Evolutionary conservation across 2,888 invertebrate genomes (phyloP).

Genomic region (Lithophane socia): DNA sequence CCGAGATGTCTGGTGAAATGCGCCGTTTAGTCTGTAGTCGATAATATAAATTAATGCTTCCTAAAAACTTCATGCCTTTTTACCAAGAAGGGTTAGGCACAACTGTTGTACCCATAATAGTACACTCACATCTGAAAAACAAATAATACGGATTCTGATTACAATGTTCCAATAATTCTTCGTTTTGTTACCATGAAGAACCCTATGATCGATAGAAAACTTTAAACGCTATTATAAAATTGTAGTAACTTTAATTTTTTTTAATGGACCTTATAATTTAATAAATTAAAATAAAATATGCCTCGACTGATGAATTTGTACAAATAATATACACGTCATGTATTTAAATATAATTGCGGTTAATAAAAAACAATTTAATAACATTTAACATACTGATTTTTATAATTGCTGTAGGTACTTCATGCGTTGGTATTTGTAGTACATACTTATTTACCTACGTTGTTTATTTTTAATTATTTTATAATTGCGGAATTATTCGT

Average conservation of each 20-base stretch:
- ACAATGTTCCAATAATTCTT: neutral
- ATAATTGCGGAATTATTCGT: constrained; percentile 22
- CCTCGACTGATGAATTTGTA: constrained; percentile 12
- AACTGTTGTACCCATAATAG: neutral
- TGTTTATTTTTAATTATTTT: constrained; percentile 56
- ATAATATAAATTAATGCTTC: neutral
- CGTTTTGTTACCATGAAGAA: neutral
- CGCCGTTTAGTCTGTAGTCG: neutral
- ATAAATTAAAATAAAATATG: constrained; percentile 33
- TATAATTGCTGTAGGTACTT: constrained; percentile 41
- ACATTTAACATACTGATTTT: constrained; percentile 41
- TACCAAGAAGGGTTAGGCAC: neutral
- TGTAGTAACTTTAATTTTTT: constrained; percentile 14
- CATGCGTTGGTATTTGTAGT: constrained; percentile 21
- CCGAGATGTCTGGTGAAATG: constrained; percentile 12
- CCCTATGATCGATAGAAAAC: neutral
- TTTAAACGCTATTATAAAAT: constrained; percentile 11
- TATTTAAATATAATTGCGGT: constrained; percentile 38
- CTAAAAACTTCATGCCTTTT: neutral
- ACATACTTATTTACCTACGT: neutral
- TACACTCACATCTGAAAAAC: neutral
- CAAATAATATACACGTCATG: constrained; percentile 31
- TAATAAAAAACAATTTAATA: constrained; percentile 46
- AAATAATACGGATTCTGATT: neutral
- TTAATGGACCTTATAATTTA: constrained; percentile 48